phyloP scores from a whole-genome alignment of 2,888 invertebrate species.

The Nemotelus nigrinus region DNA sequence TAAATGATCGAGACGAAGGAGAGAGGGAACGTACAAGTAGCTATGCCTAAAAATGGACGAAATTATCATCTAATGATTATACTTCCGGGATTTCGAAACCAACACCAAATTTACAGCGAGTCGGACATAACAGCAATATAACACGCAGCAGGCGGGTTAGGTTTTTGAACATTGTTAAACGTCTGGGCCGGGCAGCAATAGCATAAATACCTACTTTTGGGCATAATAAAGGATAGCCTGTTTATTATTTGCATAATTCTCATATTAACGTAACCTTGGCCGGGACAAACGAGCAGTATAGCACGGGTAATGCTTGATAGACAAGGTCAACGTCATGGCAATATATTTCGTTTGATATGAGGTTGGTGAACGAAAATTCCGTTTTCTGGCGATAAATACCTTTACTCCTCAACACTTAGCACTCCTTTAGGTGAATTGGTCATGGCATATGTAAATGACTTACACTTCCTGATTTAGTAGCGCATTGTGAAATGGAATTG shows the following conservation, averaged over 20 bases:
- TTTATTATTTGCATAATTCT: conserved; percentile 33
- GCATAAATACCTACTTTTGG: neutral
- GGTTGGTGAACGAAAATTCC: neutral
- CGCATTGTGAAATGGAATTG: conserved; percentile 11
- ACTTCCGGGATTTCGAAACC: conserved; percentile 28
- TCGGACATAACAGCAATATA: conserved; percentile 17
- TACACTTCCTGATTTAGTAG: conserved; percentile 37
- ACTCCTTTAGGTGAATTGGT: conserved; percentile 34
- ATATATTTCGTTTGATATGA: neutral
- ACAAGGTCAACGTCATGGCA: conserved; percentile 20
- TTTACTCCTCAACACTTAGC: conserved; percentile 23
- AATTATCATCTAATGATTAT: conserved; percentile 25
- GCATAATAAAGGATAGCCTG: conserved; percentile 11
- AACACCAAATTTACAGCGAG: neutral
- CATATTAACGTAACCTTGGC: conserved; percentile 31
- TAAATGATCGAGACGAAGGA: neutral
- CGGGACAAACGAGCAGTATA: neutral
- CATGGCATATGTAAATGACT: conserved; percentile 36
- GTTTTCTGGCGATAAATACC: conserved; percentile 21
- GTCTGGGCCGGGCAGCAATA: neutral
- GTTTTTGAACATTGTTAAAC: neutral
- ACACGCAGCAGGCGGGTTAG: conserved; percentile 18
- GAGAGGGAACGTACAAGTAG: conserved; percentile 18
- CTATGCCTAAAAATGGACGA: conserved; percentile 7
- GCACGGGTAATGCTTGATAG: neutral